Percentiles rank a stretch among this genome's conserved stretches.
Conservation (phyloP, 2,797 vertebrate species). For the Alosa sapidissima region DNA sequence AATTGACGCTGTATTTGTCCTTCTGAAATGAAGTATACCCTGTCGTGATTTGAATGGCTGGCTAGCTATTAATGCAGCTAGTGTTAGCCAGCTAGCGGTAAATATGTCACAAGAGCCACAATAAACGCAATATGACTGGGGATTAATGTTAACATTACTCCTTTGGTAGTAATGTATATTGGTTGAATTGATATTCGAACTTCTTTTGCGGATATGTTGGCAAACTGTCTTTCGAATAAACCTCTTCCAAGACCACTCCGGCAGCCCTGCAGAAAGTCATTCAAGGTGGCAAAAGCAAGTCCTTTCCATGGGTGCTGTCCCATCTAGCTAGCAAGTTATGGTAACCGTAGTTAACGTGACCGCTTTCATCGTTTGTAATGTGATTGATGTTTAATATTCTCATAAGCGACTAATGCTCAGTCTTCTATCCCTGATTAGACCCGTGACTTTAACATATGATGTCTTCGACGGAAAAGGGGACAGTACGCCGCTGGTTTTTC, state of each 20-base stretch:
- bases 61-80: not conserved
- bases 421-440: conserved; percentile 58
- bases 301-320: not conserved
- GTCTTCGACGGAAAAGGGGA: conserved; percentile 78
- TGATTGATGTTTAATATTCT: not conserved
- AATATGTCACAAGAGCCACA: not conserved
- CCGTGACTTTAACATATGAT: conserved; percentile 80
- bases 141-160: not conserved
- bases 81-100: not conserved
- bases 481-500: conserved; percentile 82
- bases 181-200: not conserved
- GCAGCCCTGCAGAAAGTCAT: not conserved
- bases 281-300: not conserved
- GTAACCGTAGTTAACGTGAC: not conserved
- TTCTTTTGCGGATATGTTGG: not conserved
- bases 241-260: not conserved
- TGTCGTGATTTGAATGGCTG: not conserved
- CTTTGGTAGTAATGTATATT: too few relatives aligned
- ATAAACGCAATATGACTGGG: not conserved
- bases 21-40: not conserved
- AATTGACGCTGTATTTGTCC: not conserved
- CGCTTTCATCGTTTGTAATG: not conserved
- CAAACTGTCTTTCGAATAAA: not conserved
- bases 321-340: not conserved
- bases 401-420: not conserved